Evolutionary conservation across 2,113 vertebrate species (phyloP).

Genomic region (Atractosteus spatula): DNA sequence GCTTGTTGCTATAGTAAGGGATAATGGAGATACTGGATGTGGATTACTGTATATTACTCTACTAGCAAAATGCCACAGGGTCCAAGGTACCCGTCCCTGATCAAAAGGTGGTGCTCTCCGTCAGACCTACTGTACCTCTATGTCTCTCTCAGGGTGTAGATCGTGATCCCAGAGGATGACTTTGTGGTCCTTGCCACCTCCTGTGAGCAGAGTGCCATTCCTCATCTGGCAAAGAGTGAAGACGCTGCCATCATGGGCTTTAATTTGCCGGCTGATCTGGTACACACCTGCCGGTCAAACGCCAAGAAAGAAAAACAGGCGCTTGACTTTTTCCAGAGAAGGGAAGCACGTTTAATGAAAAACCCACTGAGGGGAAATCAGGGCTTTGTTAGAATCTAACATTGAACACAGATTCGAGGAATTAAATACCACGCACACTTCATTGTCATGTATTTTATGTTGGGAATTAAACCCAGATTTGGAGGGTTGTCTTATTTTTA

Average conservation of each 20-base stretch:
- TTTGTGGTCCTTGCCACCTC: slow-evolving; percentile 91
- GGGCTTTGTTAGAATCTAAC: not conserved
- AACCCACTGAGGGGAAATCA: not conserved
- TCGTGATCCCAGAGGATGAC: slow-evolving; percentile 94
- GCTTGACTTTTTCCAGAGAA: not conserved
- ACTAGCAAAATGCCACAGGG: too few species aligned
- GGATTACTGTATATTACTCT: too few species aligned
- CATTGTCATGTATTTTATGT: slow-evolving; percentile 29
- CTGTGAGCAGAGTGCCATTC: slow-evolving; percentile 87
- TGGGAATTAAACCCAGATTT: slow-evolving; percentile 27
- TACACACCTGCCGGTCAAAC: slow-evolving; percentile 67
- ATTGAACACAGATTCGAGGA: slow-evolving; percentile 31
- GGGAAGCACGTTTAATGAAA: not conserved
- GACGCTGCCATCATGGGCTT: slow-evolving; percentile 93
- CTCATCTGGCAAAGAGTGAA: slow-evolving; percentile 94
- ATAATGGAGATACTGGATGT: too few species aligned
- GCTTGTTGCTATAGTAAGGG: too few species aligned
- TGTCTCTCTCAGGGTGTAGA: slow-evolving; percentile 84
- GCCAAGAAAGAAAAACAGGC: not conserved
- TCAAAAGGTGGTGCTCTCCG: not conserved
- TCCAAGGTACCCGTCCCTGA: too few species aligned
- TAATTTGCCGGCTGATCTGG: slow-evolving; percentile 89
- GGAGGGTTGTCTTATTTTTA: not conserved
- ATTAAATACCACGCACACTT: slow-evolving; percentile 37
- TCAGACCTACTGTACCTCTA: slow-evolving; percentile 82